Evolutionary conservation across 2,888 invertebrate species (phyloP).

Genomic region (Orchestes rusci): DNA sequence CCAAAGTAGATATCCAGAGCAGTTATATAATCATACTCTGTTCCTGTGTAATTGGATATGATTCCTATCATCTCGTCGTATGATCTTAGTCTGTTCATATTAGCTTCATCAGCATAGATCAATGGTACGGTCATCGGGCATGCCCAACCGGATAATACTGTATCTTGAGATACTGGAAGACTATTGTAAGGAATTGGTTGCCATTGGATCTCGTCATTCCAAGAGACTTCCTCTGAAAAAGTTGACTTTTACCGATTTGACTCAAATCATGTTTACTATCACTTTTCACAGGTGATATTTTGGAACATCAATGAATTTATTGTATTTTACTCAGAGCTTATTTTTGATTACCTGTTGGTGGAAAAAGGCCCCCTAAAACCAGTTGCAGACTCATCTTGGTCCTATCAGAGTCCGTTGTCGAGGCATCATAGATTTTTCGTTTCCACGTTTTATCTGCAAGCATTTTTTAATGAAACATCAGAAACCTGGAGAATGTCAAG

Average conservation of each 20-base stretch:
- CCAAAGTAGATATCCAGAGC: constrained; percentile 21
- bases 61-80: constrained; percentile 17
- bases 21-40: constrained; percentile 13
- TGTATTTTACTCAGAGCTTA: too few species aligned
- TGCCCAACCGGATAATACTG: constrained; percentile 20
- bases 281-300: too few species aligned
- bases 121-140: constrained; percentile 16
- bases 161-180: constrained; percentile 25
- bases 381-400: constrained; percentile 65
- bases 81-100: constrained; percentile 29
- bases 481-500: too few species aligned
- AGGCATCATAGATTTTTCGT: constrained; percentile 47
- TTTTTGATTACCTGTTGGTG: too few species aligned
- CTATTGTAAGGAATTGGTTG: constrained; percentile 34
- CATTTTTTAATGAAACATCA: not conserved
- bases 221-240: constrained; percentile 47
- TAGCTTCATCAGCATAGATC: constrained; percentile 10
- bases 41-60: constrained; percentile 11
- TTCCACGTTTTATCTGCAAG: constrained; percentile 46
- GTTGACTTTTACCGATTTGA: too few species aligned
- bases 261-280: too few species aligned
- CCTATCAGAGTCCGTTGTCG: constrained; percentile 59
- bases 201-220: constrained; percentile 45
- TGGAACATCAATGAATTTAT: too few species aligned
- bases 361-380: constrained; percentile 61